Evolutionary conservation across 2,888 invertebrate species (phyloP).

Genomic region (Caenorhabditis sinica): DNA sequence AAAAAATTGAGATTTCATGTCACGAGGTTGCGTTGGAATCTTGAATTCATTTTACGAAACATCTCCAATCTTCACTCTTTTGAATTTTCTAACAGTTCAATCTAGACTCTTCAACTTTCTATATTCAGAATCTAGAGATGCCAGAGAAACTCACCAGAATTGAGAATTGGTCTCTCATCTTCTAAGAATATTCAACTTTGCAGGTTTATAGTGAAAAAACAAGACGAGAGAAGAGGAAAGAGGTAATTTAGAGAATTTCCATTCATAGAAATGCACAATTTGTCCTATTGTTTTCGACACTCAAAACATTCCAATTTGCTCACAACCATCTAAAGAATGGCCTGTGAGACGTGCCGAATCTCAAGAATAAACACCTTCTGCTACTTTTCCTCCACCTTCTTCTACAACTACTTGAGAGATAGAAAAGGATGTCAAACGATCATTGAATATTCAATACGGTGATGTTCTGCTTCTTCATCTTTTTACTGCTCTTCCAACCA

Average conservation of each 20-base stretch:
- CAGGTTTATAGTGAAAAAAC: not conserved
- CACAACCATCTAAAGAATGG: not conserved
- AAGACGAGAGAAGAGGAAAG: not conserved
- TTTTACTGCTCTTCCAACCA: not conserved
- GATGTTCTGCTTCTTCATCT: slow-evolving; percentile 40
- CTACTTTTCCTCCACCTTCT: slow-evolving; percentile 2
- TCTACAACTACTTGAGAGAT: slow-evolving; percentile 9
- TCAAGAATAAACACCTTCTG: slow-evolving; percentile 38
- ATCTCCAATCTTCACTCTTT: not conserved
- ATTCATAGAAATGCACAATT: not conserved
- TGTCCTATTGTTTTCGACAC: not conserved
- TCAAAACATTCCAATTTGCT: not conserved
- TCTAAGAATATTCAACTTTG: slow-evolving; percentile 14
- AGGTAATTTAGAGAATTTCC: not conserved
- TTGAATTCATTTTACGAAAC: not conserved
- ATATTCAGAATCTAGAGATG: not conserved
- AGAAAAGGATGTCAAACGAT: slow-evolving; percentile 46
- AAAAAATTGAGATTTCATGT: not conserved
- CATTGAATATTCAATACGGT: slow-evolving; percentile 57
- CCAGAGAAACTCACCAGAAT: not conserved
- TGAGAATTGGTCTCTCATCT: not conserved
- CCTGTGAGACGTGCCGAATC: slow-evolving; percentile 37
- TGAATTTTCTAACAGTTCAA: slow-evolving; percentile 20
- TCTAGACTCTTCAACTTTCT: not conserved
- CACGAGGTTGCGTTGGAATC: slow-evolving; percentile 1